Evolutionary conservation across 2,888 invertebrate genomes (phyloP).

Genomic region (Ectemnius cavifrons): DNA sequence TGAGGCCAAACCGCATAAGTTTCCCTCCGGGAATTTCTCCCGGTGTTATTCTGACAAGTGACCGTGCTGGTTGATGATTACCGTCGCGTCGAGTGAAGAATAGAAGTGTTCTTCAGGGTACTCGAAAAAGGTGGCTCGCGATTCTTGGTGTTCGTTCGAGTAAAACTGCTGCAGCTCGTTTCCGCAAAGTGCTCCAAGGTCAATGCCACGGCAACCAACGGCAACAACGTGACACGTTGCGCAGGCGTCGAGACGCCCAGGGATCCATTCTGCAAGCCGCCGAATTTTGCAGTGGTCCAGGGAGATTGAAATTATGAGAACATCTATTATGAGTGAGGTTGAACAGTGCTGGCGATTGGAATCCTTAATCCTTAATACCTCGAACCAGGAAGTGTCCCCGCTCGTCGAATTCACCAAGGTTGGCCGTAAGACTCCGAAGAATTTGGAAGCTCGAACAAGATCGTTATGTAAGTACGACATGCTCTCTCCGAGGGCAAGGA

Average conservation of each 20-base stretch:
- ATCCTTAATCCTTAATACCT: neutral
- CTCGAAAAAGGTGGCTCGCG: no score
- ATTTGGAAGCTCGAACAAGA: neutral
- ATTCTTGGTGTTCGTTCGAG: neutral
- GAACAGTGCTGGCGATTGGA: neutral
- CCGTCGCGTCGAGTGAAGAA: neutral
- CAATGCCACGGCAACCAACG: slow-evolving; percentile 35
- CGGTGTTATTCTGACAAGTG: no score
- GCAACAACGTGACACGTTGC: slow-evolving; percentile 14
- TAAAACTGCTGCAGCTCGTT: slow-evolving; percentile 17
- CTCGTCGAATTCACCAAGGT: neutral
- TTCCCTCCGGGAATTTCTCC: no score
- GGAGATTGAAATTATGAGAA: slow-evolving; percentile 3
- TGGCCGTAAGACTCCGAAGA: neutral
- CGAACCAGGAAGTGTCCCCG: neutral
- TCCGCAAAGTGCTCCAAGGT: slow-evolving; percentile 39
- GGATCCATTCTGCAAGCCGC: neutral
- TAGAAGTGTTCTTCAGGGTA: neutral
- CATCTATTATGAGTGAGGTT: neutral
- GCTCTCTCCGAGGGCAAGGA: neutral
- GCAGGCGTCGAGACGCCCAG: slow-evolving; percentile 27
- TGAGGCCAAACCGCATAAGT: neutral
- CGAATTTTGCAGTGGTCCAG: slow-evolving; percentile 4
- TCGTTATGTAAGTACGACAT: slow-evolving; percentile 1
- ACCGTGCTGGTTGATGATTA: neutral